Conservation (phyloP, 2,113 vertebrate genomes). For the Leuciscus idus region DNA sequence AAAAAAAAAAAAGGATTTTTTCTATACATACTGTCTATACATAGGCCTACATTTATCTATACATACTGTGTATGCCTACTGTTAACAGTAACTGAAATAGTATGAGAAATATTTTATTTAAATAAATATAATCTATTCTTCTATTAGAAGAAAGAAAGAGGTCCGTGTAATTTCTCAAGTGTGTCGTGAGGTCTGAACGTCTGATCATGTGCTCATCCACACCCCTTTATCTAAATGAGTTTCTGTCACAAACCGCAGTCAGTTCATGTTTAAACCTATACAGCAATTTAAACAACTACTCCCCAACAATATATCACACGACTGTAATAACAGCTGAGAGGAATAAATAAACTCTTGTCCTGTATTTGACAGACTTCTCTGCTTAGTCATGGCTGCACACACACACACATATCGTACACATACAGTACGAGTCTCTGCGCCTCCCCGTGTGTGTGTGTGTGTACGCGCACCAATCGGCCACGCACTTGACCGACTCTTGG, state of each 20-base stretch:
- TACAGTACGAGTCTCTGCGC: conserved; percentile 61
- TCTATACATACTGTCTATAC: no score
- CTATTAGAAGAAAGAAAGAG: background rate
- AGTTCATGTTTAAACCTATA: background rate
- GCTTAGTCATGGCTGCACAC: conserved; percentile 66
- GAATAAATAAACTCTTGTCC: background rate
- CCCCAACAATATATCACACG: background rate
- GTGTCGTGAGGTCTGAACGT: background rate
- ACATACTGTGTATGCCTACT: no score
- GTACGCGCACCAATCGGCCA: conserved; percentile 37
- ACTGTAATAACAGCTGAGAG: background rate
- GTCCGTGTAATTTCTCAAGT: background rate
- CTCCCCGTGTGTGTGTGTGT: conserved; percentile 47
- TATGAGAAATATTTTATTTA: background rate
- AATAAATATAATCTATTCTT: background rate
- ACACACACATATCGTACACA: background rate
- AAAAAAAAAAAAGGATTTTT: no score
- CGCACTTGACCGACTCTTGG: conserved; percentile 60
- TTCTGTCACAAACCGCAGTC: background rate
- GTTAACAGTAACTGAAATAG: background rate
- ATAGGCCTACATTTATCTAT: no score
- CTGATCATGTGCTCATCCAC: background rate
- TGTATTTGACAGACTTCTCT: conserved; percentile 43
- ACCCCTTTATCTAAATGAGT: background rate
- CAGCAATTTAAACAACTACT: background rate